phyloP scores from a whole-genome alignment of 92 coral and sea anemone genomes.

The Palythoa heliodiscus region DNA sequence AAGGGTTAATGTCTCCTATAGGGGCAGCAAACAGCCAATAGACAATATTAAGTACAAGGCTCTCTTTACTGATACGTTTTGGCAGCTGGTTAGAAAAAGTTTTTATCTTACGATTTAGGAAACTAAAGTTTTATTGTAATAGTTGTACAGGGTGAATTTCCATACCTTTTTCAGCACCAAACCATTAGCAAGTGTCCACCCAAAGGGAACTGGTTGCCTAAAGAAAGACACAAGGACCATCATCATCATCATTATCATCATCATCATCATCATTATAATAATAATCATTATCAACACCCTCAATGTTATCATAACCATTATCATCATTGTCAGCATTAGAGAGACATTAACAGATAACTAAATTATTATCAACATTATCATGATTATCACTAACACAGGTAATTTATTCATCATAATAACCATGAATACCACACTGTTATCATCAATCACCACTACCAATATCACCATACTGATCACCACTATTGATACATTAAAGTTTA shows the following conservation, averaged over 20 bases:
- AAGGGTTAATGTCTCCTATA: too few species aligned
- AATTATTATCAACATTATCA: too few species aligned
- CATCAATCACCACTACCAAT: too few species aligned
- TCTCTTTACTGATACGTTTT: too few species aligned
- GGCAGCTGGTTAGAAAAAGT: background rate
- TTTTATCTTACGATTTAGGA: background rate
- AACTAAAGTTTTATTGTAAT: background rate
- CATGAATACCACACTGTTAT: too few species aligned
- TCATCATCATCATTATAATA: background rate
- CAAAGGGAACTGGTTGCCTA: conserved; percentile 82
- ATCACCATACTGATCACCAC: too few species aligned
- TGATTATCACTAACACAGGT: too few species aligned
- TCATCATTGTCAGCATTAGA: background rate
- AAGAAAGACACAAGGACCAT: background rate
- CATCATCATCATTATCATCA: background rate
- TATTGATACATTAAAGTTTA: too few species aligned
- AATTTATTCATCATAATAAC: too few species aligned
- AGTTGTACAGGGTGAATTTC: background rate
- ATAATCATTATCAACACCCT: background rate
- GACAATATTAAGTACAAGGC: too few species aligned
- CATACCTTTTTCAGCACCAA: conserved; percentile 91
- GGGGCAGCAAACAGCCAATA: too few species aligned
- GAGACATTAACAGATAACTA: too few species aligned
- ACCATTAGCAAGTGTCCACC: conserved; percentile 83
- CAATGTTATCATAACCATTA: background rate